Percentiles rank a stretch among this genome's conserved stretches.
These are phyloP conservation scores for Galerucella calmariensis DNA, from an alignment of 2,888 invertebrate species.

Conservation along the genomic window DNA sequence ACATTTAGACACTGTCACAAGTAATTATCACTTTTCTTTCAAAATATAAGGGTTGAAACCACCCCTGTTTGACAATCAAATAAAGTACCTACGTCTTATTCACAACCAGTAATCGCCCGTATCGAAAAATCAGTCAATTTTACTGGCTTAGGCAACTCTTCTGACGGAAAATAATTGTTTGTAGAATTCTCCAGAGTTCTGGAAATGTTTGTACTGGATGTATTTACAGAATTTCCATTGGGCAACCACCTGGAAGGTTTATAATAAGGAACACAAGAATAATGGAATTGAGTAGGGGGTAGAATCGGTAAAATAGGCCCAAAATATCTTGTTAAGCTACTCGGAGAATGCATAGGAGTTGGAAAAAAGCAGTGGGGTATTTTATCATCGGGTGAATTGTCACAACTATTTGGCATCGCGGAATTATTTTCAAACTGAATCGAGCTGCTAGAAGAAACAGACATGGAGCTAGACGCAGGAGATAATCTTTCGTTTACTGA, in stretches of 20 bases:
- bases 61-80: background rate
- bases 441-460: slow-evolving; percentile 9
- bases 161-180: background rate
- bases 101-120: slow-evolving; percentile 54
- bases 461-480: background rate
- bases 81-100: background rate
- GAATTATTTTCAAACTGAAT: background rate
- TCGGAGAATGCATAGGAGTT: background rate
- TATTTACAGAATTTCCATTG: background rate
- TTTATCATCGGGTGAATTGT: background rate
- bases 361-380: background rate
- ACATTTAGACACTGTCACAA: background rate
- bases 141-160: slow-evolving; percentile 39
- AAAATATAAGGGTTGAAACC: background rate
- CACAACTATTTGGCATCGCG: background rate
- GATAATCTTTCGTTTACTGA: slow-evolving; percentile 24
- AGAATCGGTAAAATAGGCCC: background rate
- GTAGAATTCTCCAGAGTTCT: background rate
- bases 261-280: background rate
- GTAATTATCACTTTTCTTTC: slow-evolving; percentile 1
- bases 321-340: background rate
- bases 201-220: background rate
- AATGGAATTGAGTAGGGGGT: background rate
- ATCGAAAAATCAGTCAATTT: slow-evolving; percentile 61
- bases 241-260: background rate